Evolutionary conservation across 2,888 invertebrate species (phyloP), one percentile per base, ranked within the genome.

Genomic region (Augiades crinisus): DNA sequence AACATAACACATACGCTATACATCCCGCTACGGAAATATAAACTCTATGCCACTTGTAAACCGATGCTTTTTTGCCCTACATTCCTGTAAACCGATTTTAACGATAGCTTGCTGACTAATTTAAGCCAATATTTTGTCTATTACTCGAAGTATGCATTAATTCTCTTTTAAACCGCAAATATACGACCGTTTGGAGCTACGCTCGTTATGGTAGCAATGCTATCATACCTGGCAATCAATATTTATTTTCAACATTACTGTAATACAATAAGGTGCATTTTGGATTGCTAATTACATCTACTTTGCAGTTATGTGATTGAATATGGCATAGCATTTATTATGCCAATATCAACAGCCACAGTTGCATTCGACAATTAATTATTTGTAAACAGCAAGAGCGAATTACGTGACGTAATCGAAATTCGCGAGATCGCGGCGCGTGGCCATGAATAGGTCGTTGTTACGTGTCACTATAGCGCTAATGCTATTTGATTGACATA

Each of bases 341-440:
- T 74, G 72, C 69, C 78, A 81, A 75, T 85, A 84, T 80, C 79
- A 80, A 81, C 75, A 77, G 78, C 68, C 75, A 68, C 82, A 84
- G 81, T 85, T 85, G 84, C 81, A 81, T 77, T 78, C 72, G 81
- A 73, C 84, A 75, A 87, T 88, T 87, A 88, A 87, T 89, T 88
- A 88, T 87, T 87, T 80, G 89, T 81, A 87, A 86, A 88, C 84
- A 87, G 78, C 67, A 55, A 61, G 61, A 53, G 57, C 60, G 65
- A 70, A 73, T 72, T 68, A 67, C 61, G 67, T 62, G 59, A 55
- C 53, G 62, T 62, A 59, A 64, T 65, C 59, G 59, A 59, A 65
- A 61, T 68, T 59, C 60, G 56, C 69, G 68, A 64, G 68, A 63
- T 68, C 78, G 78, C 81, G 79, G 77, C 81, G 81, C 68, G 60